Evolutionary conservation across 2,888 invertebrate genomes (phyloP), one percentile per base, ranked within the genome.

Genomic region (Spialia ferax): DNA sequence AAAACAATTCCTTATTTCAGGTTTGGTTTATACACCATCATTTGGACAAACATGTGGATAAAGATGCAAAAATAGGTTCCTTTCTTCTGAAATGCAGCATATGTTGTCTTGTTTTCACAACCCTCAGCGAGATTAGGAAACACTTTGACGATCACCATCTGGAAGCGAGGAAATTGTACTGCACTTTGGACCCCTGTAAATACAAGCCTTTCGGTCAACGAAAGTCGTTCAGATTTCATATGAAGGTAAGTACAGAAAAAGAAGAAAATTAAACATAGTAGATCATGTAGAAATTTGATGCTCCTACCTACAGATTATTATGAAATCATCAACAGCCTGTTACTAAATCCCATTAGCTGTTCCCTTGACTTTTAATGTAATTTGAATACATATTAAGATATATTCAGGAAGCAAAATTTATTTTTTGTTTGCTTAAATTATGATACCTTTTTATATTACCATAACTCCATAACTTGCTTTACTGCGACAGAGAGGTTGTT

Each of bases 221-320:
- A 71, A 91, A 93, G 71, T 91, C 93, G 1, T 89, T 94, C 57
- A 88, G 87, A 70, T 73, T 91, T 20, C 94, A 94, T 84, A 77
- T 93, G 10, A 89, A 87, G 88, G 94, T 93, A 75, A 76, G 78
- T 18, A 48, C 20, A 4, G 8, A 18, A 29, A 11, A n/a, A 10
- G 22, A 50, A 2, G 15, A 20, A 4, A 23, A 35, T n/a, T 15
- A 45, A 26, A 5, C 22, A 45, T 13, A 45, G n/a, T 59, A 13
- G 29, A 54, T 42, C 42, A 50, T 35, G 32, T 29, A n/a, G n/a
- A n/a, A n/a, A n/a, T n/a, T n/a, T n/a, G n/a, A n/a, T n/a, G n/a
- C n/a, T n/a, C n/a, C n/a, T n/a, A n/a, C n/a, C n/a, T n/a, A n/a
- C n/a, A n/a, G n/a, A n/a, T n/a, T n/a, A n/a, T n/a, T n/a, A n/a